Conservation (phyloP, 2,113 vertebrate genomes). For the Solenodon paradoxus region DNA sequence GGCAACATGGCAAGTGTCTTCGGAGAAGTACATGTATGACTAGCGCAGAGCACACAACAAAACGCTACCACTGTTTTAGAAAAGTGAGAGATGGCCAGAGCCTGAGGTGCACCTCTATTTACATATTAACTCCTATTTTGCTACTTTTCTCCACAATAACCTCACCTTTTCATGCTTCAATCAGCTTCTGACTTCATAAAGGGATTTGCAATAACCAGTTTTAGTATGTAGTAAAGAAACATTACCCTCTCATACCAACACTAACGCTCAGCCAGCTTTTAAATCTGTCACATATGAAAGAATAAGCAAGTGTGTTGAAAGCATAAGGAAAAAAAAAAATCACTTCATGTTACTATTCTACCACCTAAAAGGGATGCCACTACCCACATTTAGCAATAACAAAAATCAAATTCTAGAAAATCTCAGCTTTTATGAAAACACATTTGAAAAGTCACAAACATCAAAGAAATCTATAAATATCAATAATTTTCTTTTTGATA, state of each 20-base stretch:
- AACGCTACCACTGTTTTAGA: not conserved
- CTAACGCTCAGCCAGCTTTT: not conserved
- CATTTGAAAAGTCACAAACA: not conserved
- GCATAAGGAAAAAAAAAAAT: not conserved
- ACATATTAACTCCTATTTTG: not conserved
- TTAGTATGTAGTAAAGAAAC: not conserved
- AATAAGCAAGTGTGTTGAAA: not conserved
- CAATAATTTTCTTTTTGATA: not conserved
- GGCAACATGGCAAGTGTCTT: not conserved
- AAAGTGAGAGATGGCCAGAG: not conserved
- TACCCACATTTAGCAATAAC: not conserved
- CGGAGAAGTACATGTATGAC: not conserved
- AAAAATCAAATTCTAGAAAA: not conserved
- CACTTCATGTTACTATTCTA: not conserved
- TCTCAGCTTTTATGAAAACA: not conserved
- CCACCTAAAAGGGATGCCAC: not conserved
- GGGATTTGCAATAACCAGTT: not conserved
- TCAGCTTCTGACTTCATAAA: not conserved
- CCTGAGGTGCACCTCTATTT: not conserved
- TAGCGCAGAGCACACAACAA: not conserved
- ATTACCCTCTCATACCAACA: accelerated
- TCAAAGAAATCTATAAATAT: not conserved
- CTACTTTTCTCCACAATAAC: not conserved
- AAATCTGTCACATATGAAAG: not conserved
- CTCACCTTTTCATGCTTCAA: not conserved